These are phyloP conservation scores for Pyrocoelia pectoralis DNA, from an alignment of 2,888 invertebrate species.

Conservation along the genomic window DNA sequence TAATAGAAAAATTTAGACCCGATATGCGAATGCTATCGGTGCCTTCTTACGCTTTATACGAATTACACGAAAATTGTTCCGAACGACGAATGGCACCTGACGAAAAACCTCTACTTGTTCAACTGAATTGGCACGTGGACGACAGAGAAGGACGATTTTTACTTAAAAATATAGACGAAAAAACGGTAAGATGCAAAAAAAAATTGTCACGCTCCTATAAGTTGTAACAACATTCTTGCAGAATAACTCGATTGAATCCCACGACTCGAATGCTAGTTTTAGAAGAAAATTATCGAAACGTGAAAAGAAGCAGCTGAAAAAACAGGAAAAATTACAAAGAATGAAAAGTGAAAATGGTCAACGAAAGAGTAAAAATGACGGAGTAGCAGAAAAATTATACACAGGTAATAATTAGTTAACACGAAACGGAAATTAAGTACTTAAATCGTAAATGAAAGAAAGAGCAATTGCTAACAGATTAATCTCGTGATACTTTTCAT, in stretches of 20 bases:
- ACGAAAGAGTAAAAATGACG: slow-evolving; percentile 74
- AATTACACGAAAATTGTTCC: slow-evolving; percentile 72
- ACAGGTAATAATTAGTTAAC: slow-evolving; percentile 69
- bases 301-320: slow-evolving; percentile 97
- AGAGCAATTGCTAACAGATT: background rate
- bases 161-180: slow-evolving; percentile 87
- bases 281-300: slow-evolving; percentile 95
- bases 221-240: slow-evolving; percentile 47
- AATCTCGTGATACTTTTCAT: background rate
- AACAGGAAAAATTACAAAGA: slow-evolving; percentile 87
- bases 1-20: slow-evolving; percentile 99
- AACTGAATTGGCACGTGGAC: slow-evolving; percentile 99
- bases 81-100: slow-evolving; percentile 89
- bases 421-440: background rate
- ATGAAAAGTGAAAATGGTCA: slow-evolving; percentile 72
- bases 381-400: slow-evolving; percentile 91
- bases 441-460: background rate
- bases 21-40: slow-evolving; percentile 96
- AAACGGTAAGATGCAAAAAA: slow-evolving; percentile 69
- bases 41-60: slow-evolving; percentile 78
- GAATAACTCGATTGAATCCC: slow-evolving; percentile 72
- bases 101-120: slow-evolving; percentile 95
- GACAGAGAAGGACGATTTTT: slow-evolving; percentile 97
- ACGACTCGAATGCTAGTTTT: slow-evolving; percentile 83
- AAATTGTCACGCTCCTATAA: background rate